Evolutionary conservation across 2,888 invertebrate genomes (phyloP).

Genomic region (Nematopogon swammerdamellus): DNA sequence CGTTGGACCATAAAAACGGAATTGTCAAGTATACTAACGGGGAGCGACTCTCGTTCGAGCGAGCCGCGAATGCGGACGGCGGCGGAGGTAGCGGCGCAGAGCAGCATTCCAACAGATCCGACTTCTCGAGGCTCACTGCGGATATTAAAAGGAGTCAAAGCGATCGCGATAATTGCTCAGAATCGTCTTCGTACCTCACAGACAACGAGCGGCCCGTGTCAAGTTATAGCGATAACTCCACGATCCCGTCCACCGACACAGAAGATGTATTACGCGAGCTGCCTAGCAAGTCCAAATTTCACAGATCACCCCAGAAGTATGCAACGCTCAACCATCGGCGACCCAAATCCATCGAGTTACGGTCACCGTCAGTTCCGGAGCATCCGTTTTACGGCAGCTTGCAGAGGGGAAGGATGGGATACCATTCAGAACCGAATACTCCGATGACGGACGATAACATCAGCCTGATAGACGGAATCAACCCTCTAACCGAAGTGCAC

Average conservation of each 20-base stretch:
- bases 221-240: constrained; percentile 49
- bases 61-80: constrained; percentile 35
- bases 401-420: constrained; percentile 42
- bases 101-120: constrained; percentile 45
- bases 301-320: constrained; percentile 48
- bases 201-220: constrained; percentile 51
- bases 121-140: constrained; percentile 38
- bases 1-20: constrained; percentile 30
- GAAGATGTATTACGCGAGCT: constrained; percentile 49
- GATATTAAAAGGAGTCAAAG: constrained; percentile 46
- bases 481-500: constrained; percentile 38
- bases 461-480: constrained; percentile 29
- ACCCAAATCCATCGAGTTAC: constrained; percentile 47
- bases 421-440: constrained; percentile 50
- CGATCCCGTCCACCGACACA: constrained; percentile 47
- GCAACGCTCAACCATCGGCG: constrained; percentile 45
- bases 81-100: constrained; percentile 39
- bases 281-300: constrained; percentile 45
- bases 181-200: constrained; percentile 47
- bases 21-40: constrained; percentile 36
- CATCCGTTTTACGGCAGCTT: constrained; percentile 38
- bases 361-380: constrained; percentile 27
- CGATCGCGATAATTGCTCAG: constrained; percentile 52
- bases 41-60: constrained; percentile 35
- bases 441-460: constrained; percentile 33